phyloP scores from a whole-genome alignment of 2,797 vertebrate species.

The Euthynnus affinis region DNA sequence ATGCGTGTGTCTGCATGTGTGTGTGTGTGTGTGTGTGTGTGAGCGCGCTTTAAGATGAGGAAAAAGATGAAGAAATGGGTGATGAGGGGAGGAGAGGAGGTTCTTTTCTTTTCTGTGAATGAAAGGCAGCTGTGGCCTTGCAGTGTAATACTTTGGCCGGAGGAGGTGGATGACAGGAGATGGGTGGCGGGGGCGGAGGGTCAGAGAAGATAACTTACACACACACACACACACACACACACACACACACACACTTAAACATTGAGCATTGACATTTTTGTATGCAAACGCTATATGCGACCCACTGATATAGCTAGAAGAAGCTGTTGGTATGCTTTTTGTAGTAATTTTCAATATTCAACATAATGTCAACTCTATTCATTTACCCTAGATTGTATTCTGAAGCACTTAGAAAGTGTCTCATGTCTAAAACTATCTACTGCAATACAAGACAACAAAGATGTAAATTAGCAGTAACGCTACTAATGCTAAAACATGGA shows the following conservation, averaged over 20 bases:
- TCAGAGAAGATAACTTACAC: neutral
- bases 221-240: neutral
- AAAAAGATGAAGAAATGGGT: constrained; percentile 34
- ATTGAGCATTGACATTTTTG: neutral
- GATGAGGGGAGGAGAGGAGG: constrained; percentile 42
- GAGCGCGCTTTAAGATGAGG: constrained; percentile 7
- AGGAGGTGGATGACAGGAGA: constrained; percentile 51
- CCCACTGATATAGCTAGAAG: too few species aligned
- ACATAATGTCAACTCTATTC: neutral
- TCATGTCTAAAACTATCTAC: neutral
- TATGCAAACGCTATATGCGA: neutral
- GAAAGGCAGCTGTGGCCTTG: constrained; percentile 74
- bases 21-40: neutral
- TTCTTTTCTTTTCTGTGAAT: constrained; percentile 73
- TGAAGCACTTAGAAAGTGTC: too few species aligned
- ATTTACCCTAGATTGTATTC: neutral
- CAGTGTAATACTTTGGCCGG: constrained; percentile 48
- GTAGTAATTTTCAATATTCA: neutral
- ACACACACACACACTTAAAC: neutral
- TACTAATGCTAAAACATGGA: neutral
- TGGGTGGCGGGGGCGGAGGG: neutral
- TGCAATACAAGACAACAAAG: neutral
- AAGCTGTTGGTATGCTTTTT: too few species aligned
- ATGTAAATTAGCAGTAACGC: neutral
- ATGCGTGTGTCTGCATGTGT: constrained; percentile 7